Conservation (phyloP, 1,140 invertebrate species). For the Himalopsyche phryganea region DNA sequence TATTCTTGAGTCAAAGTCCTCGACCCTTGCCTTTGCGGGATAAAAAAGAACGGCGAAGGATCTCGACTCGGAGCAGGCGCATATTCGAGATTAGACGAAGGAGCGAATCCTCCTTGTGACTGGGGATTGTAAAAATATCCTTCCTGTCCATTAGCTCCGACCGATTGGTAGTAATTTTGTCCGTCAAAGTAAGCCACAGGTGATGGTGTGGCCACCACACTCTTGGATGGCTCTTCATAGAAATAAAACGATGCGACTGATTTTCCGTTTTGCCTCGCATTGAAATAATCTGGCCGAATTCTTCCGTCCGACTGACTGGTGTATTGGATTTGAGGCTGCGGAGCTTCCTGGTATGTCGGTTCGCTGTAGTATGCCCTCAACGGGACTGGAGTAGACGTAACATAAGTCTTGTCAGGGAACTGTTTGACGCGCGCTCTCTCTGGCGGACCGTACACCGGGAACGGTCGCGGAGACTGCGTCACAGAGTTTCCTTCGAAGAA, state of each 20-base stretch:
- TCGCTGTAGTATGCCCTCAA: slow-evolving; percentile 58
- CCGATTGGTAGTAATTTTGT: slow-evolving; percentile 49
- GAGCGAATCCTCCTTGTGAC: slow-evolving; percentile 40
- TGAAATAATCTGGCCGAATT: slow-evolving; percentile 40
- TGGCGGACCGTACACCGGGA: slow-evolving; percentile 49
- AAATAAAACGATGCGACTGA: slow-evolving; percentile 56
- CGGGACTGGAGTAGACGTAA: slow-evolving; percentile 57
- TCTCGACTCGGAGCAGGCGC: slow-evolving; percentile 45
- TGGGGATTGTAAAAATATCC: slow-evolving; percentile 33
- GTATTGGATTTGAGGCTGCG: slow-evolving; percentile 51
- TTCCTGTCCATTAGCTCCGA: slow-evolving; percentile 37
- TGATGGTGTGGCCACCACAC: slow-evolving; percentile 40
- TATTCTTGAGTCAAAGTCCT: slow-evolving; percentile 50
- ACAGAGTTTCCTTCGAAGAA: slow-evolving; percentile 44
- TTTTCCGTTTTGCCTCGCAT: slow-evolving; percentile 44
- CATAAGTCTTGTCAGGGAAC: slow-evolving; percentile 34
- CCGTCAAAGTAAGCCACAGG: slow-evolving; percentile 46
- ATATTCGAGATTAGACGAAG: slow-evolving; percentile 45
- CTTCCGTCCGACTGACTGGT: slow-evolving; percentile 25
- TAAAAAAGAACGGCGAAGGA: slow-evolving; percentile 41
- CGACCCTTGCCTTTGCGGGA: slow-evolving; percentile 52
- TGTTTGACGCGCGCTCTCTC: slow-evolving; percentile 40
- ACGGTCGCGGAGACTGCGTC: slow-evolving; percentile 48
- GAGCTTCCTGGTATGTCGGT: slow-evolving; percentile 48
- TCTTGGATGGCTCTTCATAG: slow-evolving; percentile 53